Conservation (phyloP, 2,888 invertebrate genomes). For the Caenorhabditis uteleia region DNA sequence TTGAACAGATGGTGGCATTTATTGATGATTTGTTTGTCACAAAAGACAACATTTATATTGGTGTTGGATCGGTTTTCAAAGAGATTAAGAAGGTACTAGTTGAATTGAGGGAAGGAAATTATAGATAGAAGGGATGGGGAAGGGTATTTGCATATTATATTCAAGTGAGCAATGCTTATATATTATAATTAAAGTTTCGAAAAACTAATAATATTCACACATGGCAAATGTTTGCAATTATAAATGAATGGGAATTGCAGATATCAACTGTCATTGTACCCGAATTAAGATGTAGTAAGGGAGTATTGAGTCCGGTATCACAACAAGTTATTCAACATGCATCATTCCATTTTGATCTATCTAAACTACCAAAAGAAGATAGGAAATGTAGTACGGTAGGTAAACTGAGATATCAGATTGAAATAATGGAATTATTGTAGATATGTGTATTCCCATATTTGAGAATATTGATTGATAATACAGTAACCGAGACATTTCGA, state of each 20-base stretch:
- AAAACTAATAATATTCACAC: not conserved
- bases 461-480: slow-evolving; percentile 42
- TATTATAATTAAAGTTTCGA: not conserved
- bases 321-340: slow-evolving; percentile 54
- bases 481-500: slow-evolving; percentile 44
- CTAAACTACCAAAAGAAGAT: slow-evolving; percentile 41
- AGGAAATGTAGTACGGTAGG: slow-evolving; percentile 33
- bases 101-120: too few relatives aligned
- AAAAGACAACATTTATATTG: slow-evolving; percentile 51
- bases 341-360: slow-evolving; percentile 53
- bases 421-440: slow-evolving; percentile 10
- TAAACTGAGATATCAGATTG: not conserved
- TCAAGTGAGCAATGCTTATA: too few relatives aligned
- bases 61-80: slow-evolving; percentile 51
- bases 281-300: slow-evolving; percentile 50
- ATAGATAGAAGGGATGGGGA: not conserved
- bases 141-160: not conserved
- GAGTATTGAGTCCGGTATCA: slow-evolving; percentile 51
- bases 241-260: too few relatives aligned
- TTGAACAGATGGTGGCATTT: slow-evolving; percentile 47
- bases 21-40: slow-evolving; percentile 50
- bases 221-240: not conserved
- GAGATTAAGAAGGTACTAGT: slow-evolving; percentile 45
- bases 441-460: slow-evolving; percentile 66
- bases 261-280: slow-evolving; percentile 60